Evolutionary conservation across 2,797 vertebrate species (phyloP).

Genomic region (Gallirallus australis): DNA sequence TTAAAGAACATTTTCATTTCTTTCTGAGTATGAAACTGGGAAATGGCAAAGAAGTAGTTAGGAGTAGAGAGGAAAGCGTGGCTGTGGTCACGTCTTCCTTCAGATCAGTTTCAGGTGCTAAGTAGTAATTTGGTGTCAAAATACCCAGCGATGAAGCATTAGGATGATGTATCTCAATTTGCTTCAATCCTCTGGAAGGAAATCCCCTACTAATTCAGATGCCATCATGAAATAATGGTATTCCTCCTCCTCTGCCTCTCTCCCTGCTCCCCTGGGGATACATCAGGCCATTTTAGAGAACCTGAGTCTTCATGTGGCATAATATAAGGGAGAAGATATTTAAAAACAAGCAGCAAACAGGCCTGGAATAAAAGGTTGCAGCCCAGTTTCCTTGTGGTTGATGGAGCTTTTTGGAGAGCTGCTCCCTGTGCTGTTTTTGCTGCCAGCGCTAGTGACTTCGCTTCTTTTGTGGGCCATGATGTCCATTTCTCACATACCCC

Average conservation of each 20-base stretch:
- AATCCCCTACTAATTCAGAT: background rate
- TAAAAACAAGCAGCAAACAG: background rate
- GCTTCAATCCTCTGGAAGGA: slow-evolving; percentile 1
- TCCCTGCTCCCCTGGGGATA: background rate
- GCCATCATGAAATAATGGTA: background rate
- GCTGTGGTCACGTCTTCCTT: background rate
- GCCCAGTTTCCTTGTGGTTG: background rate
- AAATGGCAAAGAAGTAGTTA: background rate
- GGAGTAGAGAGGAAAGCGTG: background rate
- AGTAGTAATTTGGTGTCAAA: background rate
- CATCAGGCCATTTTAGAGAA: background rate
- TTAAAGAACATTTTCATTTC: background rate
- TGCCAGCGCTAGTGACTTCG: background rate
- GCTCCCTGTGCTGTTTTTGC: background rate
- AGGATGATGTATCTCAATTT: slow-evolving; percentile 8
- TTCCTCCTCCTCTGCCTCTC: background rate
- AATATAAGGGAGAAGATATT: background rate
- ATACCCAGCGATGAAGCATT: background rate
- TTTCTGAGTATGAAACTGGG: background rate
- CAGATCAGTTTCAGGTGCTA: background rate
- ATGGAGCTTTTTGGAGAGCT: background rate
- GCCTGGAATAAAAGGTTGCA: background rate
- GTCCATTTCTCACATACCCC: background rate
- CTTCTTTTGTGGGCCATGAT: background rate
- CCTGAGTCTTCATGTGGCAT: background rate